Evolutionary conservation across 2,797 vertebrate genomes (phyloP), one percentile per base, ranked within the genome.

Genomic region (Characodon lateralis): DNA sequence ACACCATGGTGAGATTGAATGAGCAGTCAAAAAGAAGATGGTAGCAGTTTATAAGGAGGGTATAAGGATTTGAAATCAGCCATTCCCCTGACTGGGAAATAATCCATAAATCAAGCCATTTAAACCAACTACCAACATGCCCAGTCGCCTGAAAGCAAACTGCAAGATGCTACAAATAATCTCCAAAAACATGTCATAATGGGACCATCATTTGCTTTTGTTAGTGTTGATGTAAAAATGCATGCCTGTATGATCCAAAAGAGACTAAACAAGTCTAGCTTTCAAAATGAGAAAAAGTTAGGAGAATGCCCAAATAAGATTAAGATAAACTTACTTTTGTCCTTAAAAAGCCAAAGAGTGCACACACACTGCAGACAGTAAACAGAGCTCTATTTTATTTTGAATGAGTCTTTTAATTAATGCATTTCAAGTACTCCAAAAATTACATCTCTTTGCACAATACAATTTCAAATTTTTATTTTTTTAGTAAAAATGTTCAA

Each of bases 351-450:
- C 74, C 72, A 87, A 75, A 83, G 72, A 87, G 75, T 61, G 65
- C 73, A 88, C 74, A 78, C 39, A 18, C 83, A 16, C 74, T 61
- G 69, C 80, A 92, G 89, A 94, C 91, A 94, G 91, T 89, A 92
- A 94, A 91, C 89, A 91, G 90, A 88, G 89, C 85, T 92, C 93
- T 90, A 92, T 92, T 94, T 94, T 92, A 94, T 96, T 97, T 97
- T 96, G 96, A 96, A 97, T 96, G 96, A 96, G 95, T 98, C 97
- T 98, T 98, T 96, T 96, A 98, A 99, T 99, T 98, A 98, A 99
- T 98, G 97, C 97, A 98, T 97, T 98, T 99, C 98, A 99, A 98
- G 98, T 98, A 96, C 95, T 98, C 97, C 97, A 97, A 98, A 99
- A 96, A 97, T 98, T 97, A 99, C 97, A 99, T 97, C 95, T 95